Conservation (phyloP, 1,140 invertebrate species). For the Drosophila trapezifrons region DNA sequence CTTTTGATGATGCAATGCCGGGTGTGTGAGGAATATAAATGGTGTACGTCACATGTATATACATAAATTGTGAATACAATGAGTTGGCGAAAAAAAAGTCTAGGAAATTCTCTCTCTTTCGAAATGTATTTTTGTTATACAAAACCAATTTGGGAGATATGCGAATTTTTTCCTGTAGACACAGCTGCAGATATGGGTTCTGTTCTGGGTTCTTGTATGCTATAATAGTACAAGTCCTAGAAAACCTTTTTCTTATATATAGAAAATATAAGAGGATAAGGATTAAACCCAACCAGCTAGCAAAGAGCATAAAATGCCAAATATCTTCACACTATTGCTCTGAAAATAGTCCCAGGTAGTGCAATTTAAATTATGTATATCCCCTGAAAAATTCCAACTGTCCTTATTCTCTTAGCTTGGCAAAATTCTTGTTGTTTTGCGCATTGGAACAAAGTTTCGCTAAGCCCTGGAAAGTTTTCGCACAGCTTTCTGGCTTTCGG, state of each 20-base stretch:
- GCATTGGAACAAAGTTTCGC: slow-evolving; percentile 34
- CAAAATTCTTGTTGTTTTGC: slow-evolving; percentile 31
- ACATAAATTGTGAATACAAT: slow-evolving; percentile 7
- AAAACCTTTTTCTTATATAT: too few relatives aligned
- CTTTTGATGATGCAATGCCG: slow-evolving; percentile 35
- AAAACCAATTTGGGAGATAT: not conserved
- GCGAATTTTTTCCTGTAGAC: not conserved
- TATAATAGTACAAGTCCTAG: too few relatives aligned
- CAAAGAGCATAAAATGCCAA: not conserved
- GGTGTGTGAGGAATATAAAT: slow-evolving; percentile 27
- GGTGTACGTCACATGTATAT: not conserved
- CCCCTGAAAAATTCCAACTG: slow-evolving; percentile 6
- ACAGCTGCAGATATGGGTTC: not conserved
- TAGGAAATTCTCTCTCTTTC: not conserved
- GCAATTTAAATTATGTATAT: slow-evolving; percentile 43
- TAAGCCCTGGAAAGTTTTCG: slow-evolving; percentile 40
- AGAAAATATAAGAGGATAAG: not conserved
- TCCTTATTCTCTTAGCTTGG: not conserved
- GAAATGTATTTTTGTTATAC: slow-evolving; percentile 2
- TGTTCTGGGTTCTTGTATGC: too few relatives aligned
- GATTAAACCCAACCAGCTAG: not conserved
- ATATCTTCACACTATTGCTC: not conserved
- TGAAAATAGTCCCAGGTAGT: not conserved
- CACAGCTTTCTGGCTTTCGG: slow-evolving; percentile 39
- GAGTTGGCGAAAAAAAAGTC: not conserved